Conservation (phyloP, 2,113 vertebrate genomes). For the Anas platyrhynchos region DNA sequence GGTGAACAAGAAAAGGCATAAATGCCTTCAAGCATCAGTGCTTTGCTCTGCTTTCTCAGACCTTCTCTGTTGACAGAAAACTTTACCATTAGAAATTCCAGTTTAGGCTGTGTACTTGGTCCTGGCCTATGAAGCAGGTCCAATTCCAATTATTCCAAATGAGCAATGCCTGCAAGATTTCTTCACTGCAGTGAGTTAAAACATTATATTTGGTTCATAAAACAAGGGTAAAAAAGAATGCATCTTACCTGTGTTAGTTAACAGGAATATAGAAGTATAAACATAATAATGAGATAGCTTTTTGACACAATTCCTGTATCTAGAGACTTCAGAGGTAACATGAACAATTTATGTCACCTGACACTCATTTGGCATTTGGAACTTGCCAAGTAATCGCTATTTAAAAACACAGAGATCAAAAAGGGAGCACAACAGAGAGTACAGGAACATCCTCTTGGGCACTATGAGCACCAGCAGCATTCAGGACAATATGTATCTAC, state of each 20-base stretch:
- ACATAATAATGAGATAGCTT: neutral
- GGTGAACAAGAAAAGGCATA: neutral
- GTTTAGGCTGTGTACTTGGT: neutral
- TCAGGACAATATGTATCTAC: neutral
- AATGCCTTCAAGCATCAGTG: neutral
- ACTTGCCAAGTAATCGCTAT: neutral
- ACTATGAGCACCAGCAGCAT: neutral
- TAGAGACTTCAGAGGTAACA: neutral
- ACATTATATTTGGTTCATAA: neutral
- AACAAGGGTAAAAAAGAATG: neutral
- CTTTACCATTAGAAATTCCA: neutral
- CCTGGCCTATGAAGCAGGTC: neutral
- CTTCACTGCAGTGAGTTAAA: neutral
- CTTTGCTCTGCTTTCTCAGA: neutral
- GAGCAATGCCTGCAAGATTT: neutral
- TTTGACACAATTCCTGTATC: neutral
- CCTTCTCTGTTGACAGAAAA: neutral
- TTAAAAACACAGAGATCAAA: neutral
- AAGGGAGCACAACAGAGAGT: neutral
- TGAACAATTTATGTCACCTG: neutral
- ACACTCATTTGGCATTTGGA: neutral
- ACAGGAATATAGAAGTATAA: fast-evolving
- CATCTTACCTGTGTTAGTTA: fast-evolving
- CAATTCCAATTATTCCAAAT: neutral
- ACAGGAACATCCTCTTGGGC: neutral